Base-by-base conservation (phyloP, 2,113 vertebrate genomes). In the Pipra filicauda region DNA sequence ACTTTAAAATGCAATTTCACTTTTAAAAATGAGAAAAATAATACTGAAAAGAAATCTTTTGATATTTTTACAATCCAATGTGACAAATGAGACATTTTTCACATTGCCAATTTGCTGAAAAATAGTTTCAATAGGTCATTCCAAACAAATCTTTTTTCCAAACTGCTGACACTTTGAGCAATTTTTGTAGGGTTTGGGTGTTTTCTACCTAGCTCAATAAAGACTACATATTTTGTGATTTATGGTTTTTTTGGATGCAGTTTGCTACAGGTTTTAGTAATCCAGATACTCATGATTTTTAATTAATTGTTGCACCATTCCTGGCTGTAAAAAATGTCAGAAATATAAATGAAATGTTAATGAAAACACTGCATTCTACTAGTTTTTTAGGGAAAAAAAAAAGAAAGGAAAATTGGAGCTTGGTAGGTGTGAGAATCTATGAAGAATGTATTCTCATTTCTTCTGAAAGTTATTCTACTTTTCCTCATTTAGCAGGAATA, bases 291-390 rank as follows among this genome's bases (percentile, higher is more conserved):
- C 39, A 7, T 55, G 55, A 67, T 86, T 93, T 92, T 91, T 95
- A 95, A 86, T 92, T 93, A 95, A 84, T 81, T 88, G 57, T 23
- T 90, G 94, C 94, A 70, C 49, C 58, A 73, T 12, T 89, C n/a
- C 62, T 85, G 54, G 41, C 51, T 79, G 39, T 74, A 84, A 81
- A 85, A 89, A 77, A 74, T 73, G 43, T 80, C 80, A 95, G n/a
- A 84, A 95, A 91, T 89, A 81, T 18, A 91, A 93, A 86, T 64
- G 9, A 92, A 90, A 80, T 84, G 22, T 71, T 76, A 95, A 51
- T 9, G 70, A 46, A 84, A 83, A 77, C 18, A 43, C 9, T 39
- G 5, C 33, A 92, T 80, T 70, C 23, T 84, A 24, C n/a, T 76
- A 83, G 20, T 61, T 72, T 52, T 37, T 39, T 22, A 27, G 24